Conservation (phyloP, 2,113 vertebrate genomes). For the Centropus unirufus region DNA sequence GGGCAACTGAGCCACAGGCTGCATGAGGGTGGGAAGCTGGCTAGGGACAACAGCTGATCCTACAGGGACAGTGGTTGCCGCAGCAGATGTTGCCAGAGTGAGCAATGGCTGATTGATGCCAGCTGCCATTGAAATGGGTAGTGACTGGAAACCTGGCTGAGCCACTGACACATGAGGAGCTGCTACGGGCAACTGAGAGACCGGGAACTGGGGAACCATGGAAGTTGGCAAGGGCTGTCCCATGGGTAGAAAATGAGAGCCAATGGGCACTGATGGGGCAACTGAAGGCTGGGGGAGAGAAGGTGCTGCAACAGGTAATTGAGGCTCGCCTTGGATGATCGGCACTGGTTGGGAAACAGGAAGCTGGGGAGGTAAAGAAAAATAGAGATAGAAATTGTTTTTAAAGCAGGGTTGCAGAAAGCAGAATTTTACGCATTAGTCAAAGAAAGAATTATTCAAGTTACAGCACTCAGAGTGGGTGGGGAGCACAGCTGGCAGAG, state of each 20-base stretch:
- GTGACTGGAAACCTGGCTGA: constrained; percentile 78
- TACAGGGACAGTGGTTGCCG: constrained; percentile 66
- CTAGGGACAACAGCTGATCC: constrained; percentile 73
- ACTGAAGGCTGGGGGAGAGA: constrained; percentile 73
- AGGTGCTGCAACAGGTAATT: constrained; percentile 79
- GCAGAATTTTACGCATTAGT: constrained; percentile 77
- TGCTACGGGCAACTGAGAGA: constrained; percentile 76
- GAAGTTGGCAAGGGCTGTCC: constrained; percentile 75
- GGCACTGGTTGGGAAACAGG: constrained; percentile 81
- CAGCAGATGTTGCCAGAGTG: constrained; percentile 72
- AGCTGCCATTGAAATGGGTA: constrained; percentile 77
- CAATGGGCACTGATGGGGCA: constrained; percentile 74
- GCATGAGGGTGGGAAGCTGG: constrained; percentile 78
- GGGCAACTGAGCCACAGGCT: constrained; percentile 79
- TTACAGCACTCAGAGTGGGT: constrained; percentile 45
- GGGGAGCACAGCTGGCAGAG: constrained; percentile 51
- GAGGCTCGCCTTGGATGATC: constrained; percentile 81
- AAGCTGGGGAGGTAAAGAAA: constrained; percentile 86
- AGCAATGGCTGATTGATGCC: constrained; percentile 77
- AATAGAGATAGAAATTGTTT: constrained; percentile 74
- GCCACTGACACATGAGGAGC: constrained; percentile 72
- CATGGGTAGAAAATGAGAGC: constrained; percentile 80
- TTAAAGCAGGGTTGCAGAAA: constrained; percentile 76
- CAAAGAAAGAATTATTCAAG: constrained; percentile 65
- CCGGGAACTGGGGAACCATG: constrained; percentile 75